Percentiles rank a stretch among this genome's conserved stretches.
phyloP scores from a whole-genome alignment of 2,797 vertebrate species.

The Fistularia commersonii region DNA sequence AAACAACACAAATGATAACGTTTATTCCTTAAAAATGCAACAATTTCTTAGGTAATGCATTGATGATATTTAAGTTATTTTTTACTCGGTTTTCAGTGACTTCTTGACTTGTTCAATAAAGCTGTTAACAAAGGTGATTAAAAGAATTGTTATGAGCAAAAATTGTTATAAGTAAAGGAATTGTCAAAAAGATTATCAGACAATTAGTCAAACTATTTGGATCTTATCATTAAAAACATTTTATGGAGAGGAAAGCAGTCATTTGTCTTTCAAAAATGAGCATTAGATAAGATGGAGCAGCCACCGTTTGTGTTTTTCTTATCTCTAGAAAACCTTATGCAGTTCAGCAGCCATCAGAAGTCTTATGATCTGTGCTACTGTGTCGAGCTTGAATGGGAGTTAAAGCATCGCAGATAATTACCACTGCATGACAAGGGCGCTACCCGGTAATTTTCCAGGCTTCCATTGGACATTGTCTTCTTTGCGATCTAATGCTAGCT shows the following conservation, averaged over 20 bases:
- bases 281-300: neutral
- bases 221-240: no score
- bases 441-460: slow-evolving; percentile 69
- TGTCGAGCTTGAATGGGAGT: slow-evolving; percentile 46
- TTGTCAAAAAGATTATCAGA: no score
- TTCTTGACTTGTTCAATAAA: no score
- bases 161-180: no score
- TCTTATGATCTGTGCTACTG: slow-evolving; percentile 31
- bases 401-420: slow-evolving; percentile 67
- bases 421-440: slow-evolving; percentile 61
- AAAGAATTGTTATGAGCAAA: no score
- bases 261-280: slow-evolving; percentile 1
- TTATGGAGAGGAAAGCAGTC: neutral
- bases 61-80: no score
- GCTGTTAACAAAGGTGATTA: no score
- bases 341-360: slow-evolving; percentile 2
- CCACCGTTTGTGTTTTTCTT: neutral
- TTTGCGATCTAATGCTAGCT: slow-evolving; percentile 54
- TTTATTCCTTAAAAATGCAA: neutral
- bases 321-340: slow-evolving; percentile 9
- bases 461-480: slow-evolving; percentile 65
- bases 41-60: neutral
- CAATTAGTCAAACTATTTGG: no score
- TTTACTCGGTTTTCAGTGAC: no score
- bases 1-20: slow-evolving; percentile 3